Evolutionary conservation across 2,797 vertebrate species (phyloP).

Genomic region (Spheniscus humboldti): DNA sequence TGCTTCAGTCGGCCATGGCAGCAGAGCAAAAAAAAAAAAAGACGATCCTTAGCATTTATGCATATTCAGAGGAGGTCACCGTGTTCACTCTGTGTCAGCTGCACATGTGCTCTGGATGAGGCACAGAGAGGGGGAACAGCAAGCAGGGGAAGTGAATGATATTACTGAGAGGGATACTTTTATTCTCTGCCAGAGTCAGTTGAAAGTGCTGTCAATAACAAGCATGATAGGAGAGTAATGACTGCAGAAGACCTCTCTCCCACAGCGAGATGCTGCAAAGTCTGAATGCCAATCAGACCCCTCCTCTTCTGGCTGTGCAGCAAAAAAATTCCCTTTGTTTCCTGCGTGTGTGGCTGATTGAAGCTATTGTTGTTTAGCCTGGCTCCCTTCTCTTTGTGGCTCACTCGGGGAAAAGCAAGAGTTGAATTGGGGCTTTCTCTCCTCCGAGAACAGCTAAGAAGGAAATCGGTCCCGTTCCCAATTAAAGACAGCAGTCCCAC

Average conservation of each 20-base stretch:
- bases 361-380: slow-evolving; percentile 36
- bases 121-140: neutral
- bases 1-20: neutral
- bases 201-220: slow-evolving; percentile 46
- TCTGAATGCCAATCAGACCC: slow-evolving; percentile 49
- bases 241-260: slow-evolving; percentile 53
- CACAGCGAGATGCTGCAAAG: slow-evolving; percentile 30
- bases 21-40: neutral
- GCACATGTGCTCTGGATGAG: slow-evolving; percentile 43
- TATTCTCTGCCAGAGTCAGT: slow-evolving; percentile 42
- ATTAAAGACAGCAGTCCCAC: neutral
- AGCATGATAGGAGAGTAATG: slow-evolving; percentile 27
- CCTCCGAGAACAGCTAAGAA: neutral
- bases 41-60: neutral
- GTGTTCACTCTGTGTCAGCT: neutral
- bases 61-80: slow-evolving; percentile 25
- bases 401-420: neutral
- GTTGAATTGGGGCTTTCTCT: neutral
- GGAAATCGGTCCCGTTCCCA: neutral
- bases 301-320: slow-evolving; percentile 37
- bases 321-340: slow-evolving; percentile 22
- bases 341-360: neutral
- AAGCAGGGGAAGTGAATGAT: neutral
- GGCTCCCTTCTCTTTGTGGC: neutral
- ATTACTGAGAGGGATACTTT: slow-evolving; percentile 5